These are phyloP conservation scores for Drosophila lutescens DNA, from an alignment of 2,888 invertebrate genomes.

Conservation along the genomic window DNA sequence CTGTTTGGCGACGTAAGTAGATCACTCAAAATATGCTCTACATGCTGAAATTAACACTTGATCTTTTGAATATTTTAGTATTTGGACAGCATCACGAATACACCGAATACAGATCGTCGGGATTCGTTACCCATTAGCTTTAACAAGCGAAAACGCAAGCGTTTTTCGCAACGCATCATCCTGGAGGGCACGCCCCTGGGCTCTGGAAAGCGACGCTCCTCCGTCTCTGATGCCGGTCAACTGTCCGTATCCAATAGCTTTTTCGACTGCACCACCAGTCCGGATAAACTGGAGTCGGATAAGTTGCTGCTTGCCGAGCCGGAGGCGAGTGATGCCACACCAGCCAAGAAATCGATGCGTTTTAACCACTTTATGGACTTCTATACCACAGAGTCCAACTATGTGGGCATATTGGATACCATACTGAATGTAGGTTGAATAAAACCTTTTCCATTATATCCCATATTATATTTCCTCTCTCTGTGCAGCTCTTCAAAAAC, in stretches of 20 bases:
- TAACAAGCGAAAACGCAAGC: constrained; percentile 91
- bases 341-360: constrained; percentile 84
- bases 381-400: constrained; percentile 98
- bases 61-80: constrained; percentile 63
- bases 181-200: constrained; percentile 84
- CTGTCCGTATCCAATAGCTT: constrained; percentile 93
- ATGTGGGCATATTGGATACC: constrained; percentile 96
- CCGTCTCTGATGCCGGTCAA: constrained; percentile 93
- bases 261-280: constrained; percentile 94
- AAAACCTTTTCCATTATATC: not conserved
- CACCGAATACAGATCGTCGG: constrained; percentile 85
- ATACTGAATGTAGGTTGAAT: constrained; percentile 91
- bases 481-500: constrained; percentile 93
- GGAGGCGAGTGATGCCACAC: constrained; percentile 76
- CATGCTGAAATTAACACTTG: not conserved
- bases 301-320: constrained; percentile 78
- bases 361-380: constrained; percentile 90
- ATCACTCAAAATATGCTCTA: not conserved
- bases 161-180: constrained; percentile 86
- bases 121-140: constrained; percentile 86
- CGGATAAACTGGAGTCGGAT: constrained; percentile 87
- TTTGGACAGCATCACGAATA: constrained; percentile 84
- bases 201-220: constrained; percentile 90
- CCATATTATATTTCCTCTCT: not conserved
- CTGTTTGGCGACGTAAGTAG: constrained; percentile 92